Evolutionary conservation across 1,140 invertebrate genomes (phyloP), one percentile per base, ranked within the genome.

Genomic region (Wasmannia auropunctata): DNA sequence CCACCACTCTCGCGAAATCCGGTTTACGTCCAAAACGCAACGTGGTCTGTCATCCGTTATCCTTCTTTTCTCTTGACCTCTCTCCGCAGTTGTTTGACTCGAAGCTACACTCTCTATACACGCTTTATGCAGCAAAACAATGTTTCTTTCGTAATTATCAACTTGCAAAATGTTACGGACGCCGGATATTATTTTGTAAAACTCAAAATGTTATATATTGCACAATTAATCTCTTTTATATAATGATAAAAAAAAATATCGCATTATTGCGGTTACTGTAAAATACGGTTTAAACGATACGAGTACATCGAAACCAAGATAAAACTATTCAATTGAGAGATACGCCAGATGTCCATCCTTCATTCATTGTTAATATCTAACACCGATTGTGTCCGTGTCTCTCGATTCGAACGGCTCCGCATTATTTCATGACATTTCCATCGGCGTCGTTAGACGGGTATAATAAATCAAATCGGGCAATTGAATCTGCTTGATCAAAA

Each of bases 401-500:
- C 54, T 72, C 19, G 25, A 81, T 72, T 72, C 51, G 54, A 54
- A 43, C 25, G 14, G 60, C 37, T 37, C 34, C 37, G 65, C 51
- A 22, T 81, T 81, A 81, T 81, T 43, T 51, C 77, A 16, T 81
- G 77, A 81, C 65, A 70, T 72, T 72, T 81, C 51, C 65, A 81
- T 81, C 49, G 49, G 51, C 79, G 22, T 81, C 65, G 79, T 81
- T 70, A 56, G 79, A 81, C 40, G 37, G 69, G 65, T 70, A 43
- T 81, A 81, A 72, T 81, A 81, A 81, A 81, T 81, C 79, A 81
- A 81, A 81, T 72, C 79, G 77, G 60, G 65, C 79, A 72, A 81
- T 81, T 34, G 79, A 81, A 81, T 72, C 65, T 25, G 65, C 40
- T 67, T 25, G 65, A 40, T n/a, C n/a, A n/a, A 31, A n/a, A 72